These are phyloP conservation scores for Melitaea cinxia DNA, from an alignment of 1,140 invertebrate genomes.

Conservation along the genomic window DNA sequence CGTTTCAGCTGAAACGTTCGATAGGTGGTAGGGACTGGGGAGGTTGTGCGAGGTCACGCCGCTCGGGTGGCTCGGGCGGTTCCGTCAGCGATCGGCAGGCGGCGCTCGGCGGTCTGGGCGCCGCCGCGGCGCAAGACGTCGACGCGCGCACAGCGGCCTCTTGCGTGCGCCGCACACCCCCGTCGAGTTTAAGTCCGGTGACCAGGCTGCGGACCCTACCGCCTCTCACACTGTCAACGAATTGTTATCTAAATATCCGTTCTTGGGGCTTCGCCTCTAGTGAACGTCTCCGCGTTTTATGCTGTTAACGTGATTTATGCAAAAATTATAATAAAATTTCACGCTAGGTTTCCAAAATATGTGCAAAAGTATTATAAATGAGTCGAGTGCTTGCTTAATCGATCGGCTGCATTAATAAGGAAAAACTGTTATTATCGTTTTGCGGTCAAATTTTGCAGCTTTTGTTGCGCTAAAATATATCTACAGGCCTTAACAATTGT, in stretches of 20 bases:
- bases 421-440: slow-evolving; percentile 73
- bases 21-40: slow-evolving; percentile 55
- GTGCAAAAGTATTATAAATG: slow-evolving; percentile 52
- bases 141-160: slow-evolving; percentile 66
- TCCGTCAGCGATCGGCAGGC: slow-evolving; percentile 30
- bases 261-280: slow-evolving; percentile 63
- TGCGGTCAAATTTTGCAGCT: slow-evolving; percentile 64
- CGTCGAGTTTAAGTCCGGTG: slow-evolving; percentile 65
- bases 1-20: slow-evolving; percentile 69
- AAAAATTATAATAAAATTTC: slow-evolving; percentile 44
- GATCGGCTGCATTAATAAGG: slow-evolving; percentile 77
- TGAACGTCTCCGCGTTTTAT: slow-evolving; percentile 61
- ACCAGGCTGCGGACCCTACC: slow-evolving; percentile 73
- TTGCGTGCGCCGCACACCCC: slow-evolving; percentile 68
- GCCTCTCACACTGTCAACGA: slow-evolving; percentile 74
- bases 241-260: slow-evolving; percentile 72
- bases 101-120: slow-evolving; percentile 40
- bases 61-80: slow-evolving; percentile 46
- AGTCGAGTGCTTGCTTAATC: slow-evolving; percentile 68
- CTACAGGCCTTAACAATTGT: slow-evolving; percentile 47
- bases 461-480: slow-evolving; percentile 63
- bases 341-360: slow-evolving; percentile 45
- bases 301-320: slow-evolving; percentile 43
- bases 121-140: slow-evolving; percentile 41
- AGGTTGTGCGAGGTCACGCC: slow-evolving; percentile 72